These are phyloP conservation scores for Tichodroma muraria DNA, from an alignment of 2,113 vertebrate species.

Conservation along the genomic window DNA sequence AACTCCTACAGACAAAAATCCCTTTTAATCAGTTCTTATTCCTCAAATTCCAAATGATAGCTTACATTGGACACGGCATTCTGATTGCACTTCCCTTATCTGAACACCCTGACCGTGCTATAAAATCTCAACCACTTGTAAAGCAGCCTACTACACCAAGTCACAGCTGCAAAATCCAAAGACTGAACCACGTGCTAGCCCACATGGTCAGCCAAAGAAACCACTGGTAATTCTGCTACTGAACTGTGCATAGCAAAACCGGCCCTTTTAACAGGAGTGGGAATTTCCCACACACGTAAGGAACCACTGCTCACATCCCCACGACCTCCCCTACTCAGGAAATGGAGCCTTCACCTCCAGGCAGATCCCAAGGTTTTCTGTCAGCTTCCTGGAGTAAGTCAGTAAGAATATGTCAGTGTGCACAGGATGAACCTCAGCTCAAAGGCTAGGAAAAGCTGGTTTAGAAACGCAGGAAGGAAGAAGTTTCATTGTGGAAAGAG, in stretches of 20 bases:
- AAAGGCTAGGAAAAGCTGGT: not conserved
- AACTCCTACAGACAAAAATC: not conserved
- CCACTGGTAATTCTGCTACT: not conserved
- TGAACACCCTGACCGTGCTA: not conserved
- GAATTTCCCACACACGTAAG: not conserved
- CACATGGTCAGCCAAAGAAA: not conserved
- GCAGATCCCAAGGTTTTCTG: not conserved
- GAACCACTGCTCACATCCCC: not conserved
- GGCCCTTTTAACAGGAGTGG: not conserved
- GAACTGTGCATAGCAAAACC: not conserved
- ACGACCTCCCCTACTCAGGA: not conserved
- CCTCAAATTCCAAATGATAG: not conserved
- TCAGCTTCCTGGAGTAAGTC: not conserved
- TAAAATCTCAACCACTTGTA: not conserved
- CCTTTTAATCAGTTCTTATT: not conserved
- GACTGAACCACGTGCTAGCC: not conserved
- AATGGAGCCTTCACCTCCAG: not conserved
- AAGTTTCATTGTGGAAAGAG: not conserved
- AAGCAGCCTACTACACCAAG: not conserved
- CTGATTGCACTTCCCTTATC: not conserved
- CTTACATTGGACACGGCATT: not conserved
- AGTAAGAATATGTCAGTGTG: not conserved
- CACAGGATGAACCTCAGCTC: not conserved
- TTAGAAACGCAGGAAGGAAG: conserved; percentile 49
- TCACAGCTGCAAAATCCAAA: not conserved